Conservation (phyloP, 2,113 vertebrate species). For the Nesoenas mayeri region DNA sequence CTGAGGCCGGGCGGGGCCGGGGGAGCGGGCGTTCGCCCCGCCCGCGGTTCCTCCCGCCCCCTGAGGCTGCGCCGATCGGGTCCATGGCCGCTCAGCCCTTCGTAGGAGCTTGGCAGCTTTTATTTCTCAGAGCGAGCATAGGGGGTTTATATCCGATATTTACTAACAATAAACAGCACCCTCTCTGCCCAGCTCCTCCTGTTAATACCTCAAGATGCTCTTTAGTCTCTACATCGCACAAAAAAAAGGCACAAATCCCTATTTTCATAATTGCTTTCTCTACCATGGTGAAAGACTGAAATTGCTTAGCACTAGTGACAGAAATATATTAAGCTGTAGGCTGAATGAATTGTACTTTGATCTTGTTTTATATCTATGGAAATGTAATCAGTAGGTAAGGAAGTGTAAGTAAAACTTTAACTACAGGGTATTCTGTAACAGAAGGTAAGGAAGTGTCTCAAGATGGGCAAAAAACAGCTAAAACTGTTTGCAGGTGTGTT, state of each 20-base stretch:
- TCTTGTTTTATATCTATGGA: background rate
- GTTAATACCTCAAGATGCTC: background rate
- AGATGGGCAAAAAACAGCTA: background rate
- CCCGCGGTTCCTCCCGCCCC: too few species aligned
- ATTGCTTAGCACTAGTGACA: too few species aligned
- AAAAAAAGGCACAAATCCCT: background rate
- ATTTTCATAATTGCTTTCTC: fast-evolving
- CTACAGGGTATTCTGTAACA: background rate
- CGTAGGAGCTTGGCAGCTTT: fast-evolving
- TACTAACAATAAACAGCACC: too few species aligned
- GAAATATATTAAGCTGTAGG: background rate
- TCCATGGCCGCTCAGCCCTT: fast-evolving
- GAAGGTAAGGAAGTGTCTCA: background rate
- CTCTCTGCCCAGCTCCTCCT: too few species aligned
- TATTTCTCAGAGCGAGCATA: background rate
- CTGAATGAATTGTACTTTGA: background rate
- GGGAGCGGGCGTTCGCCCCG: too few species aligned
- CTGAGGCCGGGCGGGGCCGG: background rate
- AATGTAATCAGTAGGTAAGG: background rate
- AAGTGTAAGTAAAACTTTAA: background rate
- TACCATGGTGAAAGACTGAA: fast-evolving
- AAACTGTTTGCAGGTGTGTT: background rate
- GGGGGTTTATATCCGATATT: too few species aligned
- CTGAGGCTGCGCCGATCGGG: fast-evolving
- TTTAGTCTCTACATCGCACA: background rate